A percentile compares a stretch with the other conserved stretches of the same genome.
phyloP scores from a whole-genome alignment of 2,797 vertebrate genomes.

The Taeniopygia guttata region DNA sequence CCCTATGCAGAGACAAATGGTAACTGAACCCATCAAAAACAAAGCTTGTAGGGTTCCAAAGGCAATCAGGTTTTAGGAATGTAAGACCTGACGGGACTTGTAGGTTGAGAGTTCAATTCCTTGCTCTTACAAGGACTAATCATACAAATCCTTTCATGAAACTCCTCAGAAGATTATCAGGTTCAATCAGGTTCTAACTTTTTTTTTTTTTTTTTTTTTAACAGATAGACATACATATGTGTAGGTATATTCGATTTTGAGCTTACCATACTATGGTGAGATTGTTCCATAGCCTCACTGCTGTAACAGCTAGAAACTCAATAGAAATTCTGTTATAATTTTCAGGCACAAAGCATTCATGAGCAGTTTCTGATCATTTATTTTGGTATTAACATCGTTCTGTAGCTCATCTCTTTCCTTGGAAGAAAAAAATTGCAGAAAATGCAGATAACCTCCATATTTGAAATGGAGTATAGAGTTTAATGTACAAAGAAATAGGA shows the following conservation, averaged over 20 bases:
- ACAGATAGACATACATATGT: background rate
- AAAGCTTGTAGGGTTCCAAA: background rate
- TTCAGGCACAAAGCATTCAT: background rate
- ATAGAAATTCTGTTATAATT: background rate
- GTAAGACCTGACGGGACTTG: background rate
- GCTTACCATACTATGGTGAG: background rate
- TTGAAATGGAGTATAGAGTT: background rate
- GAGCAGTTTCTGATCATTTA: background rate
- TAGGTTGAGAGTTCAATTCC: background rate
- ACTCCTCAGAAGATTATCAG: background rate
- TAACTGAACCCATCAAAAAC: background rate
- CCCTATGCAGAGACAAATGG: background rate
- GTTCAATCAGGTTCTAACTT: background rate
- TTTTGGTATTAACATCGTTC: background rate
- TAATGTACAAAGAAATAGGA: background rate
- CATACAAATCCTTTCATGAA: background rate
- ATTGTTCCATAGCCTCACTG: background rate
- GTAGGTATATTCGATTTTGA: background rate
- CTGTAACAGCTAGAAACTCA: background rate
- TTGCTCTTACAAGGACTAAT: background rate
- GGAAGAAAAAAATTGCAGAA: background rate
- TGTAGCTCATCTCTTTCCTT: background rate
- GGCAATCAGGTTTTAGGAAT: background rate
- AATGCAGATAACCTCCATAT: background rate
- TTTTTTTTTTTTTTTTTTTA: background rate